These are phyloP conservation scores for Neelides folsomi DNA, from an alignment of 2,888 invertebrate species.

Conservation along the genomic window DNA sequence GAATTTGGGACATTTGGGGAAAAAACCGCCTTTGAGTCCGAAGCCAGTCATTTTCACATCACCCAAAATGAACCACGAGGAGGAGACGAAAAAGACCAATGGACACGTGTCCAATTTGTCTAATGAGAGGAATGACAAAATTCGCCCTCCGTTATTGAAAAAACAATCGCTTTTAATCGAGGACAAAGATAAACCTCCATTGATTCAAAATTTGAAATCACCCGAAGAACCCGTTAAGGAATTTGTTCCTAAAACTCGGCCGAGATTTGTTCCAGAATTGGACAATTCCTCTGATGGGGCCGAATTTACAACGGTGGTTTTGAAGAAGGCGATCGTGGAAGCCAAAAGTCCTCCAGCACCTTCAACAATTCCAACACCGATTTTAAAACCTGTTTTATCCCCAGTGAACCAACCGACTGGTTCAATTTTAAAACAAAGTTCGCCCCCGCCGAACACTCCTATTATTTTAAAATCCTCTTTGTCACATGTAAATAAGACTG, in stretches of 20 bases:
- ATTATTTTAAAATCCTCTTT: too few relatives aligned
- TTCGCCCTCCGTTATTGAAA: too few relatives aligned
- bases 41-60: constrained; percentile 29
- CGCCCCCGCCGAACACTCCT: too few relatives aligned
- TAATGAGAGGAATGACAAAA: too few relatives aligned
- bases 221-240: constrained; percentile 4
- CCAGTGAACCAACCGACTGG: too few relatives aligned
- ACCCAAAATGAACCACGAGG: constrained; percentile 10
- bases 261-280: background rate
- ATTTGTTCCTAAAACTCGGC: background rate
- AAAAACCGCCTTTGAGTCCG: constrained; percentile 30
- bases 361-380: background rate
- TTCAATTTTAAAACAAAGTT: too few relatives aligned
- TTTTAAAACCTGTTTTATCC: too few relatives aligned
- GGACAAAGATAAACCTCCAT: too few relatives aligned
- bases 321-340: background rate
- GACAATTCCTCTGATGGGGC: background rate
- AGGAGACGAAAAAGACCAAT: too few relatives aligned
- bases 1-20: background rate
- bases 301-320: background rate
- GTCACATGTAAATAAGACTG: too few relatives aligned
- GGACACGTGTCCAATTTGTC: too few relatives aligned
- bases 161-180: too few relatives aligned
- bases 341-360: background rate
- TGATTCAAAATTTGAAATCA: constrained; percentile 5